Percentiles rank a stretch among this genome's conserved stretches.
Conservation (phyloP, 2,113 vertebrate species). For the Poeciliopsis retropinna region DNA sequence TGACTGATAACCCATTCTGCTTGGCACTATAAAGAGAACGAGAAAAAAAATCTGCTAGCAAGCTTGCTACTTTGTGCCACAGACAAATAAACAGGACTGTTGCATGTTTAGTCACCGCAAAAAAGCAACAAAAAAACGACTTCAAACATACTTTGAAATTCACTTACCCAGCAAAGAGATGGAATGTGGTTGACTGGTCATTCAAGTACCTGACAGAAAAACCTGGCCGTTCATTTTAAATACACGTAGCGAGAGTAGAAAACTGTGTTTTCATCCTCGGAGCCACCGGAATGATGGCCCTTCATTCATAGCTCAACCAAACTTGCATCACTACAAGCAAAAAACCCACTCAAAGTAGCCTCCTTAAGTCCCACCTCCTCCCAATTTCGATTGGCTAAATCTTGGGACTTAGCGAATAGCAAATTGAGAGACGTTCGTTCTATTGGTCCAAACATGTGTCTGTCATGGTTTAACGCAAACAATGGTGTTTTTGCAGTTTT, state of each 20-base stretch:
- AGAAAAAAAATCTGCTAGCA: constrained; percentile 71
- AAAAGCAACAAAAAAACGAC: constrained; percentile 1
- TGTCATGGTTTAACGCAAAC: constrained; percentile 17
- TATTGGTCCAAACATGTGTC: constrained; percentile 54
- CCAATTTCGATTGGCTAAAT: constrained; percentile 63
- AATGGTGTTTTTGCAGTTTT: constrained; percentile 10
- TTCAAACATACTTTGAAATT: background rate
- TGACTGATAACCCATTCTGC: constrained; percentile 15
- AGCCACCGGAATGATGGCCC: constrained; percentile 78
- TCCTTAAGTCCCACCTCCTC: constrained; percentile 35
- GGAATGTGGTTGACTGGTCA: constrained; percentile 10
- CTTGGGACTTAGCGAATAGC: constrained; percentile 5
- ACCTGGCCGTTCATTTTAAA: constrained; percentile 42
- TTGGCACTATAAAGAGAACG: constrained; percentile 19
- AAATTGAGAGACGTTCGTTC: constrained; percentile 10
- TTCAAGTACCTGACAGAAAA: constrained; percentile 30
- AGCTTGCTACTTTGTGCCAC: constrained; percentile 79
- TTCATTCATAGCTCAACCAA: constrained; percentile 80
- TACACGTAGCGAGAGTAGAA: constrained; percentile 51
- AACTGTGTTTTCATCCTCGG: constrained; percentile 69
- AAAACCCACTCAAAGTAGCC: constrained; percentile 21
- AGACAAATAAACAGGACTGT: constrained; percentile 80
- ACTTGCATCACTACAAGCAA: constrained; percentile 59
- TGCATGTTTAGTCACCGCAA: constrained; percentile 50
- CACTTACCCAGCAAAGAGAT: constrained; percentile 61